A percentile compares a stretch with the other conserved stretches of the same genome.
These are phyloP conservation scores for Pseudocheirus occidentalis DNA, from an alignment of 2,797 vertebrate species.

Conservation along the genomic window DNA sequence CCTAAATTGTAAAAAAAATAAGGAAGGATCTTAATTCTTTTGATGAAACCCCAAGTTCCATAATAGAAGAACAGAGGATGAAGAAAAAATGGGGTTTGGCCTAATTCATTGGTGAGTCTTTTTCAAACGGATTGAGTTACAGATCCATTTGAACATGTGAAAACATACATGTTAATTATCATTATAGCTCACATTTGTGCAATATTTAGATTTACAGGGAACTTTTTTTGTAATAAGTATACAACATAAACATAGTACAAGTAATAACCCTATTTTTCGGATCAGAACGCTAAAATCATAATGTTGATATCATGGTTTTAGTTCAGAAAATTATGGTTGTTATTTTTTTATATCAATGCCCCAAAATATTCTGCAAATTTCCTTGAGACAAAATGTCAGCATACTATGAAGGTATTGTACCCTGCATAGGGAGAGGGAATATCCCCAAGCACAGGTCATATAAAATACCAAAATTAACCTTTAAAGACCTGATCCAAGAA, in stretches of 20 bases:
- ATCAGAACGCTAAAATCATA: neutral
- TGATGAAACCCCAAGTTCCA: neutral
- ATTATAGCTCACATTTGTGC: neutral
- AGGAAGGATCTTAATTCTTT: neutral
- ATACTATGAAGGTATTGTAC: neutral
- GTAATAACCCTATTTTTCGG: neutral
- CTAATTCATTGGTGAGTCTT: neutral
- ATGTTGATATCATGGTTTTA: neutral
- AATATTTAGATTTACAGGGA: neutral
- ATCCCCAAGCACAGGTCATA: neutral
- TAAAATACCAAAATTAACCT: neutral
- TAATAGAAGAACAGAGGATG: neutral
- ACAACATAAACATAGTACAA: neutral
- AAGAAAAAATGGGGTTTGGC: neutral
- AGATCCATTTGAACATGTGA: neutral
- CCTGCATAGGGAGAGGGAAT: neutral
- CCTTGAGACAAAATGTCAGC: neutral
- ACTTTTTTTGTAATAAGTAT: neutral
- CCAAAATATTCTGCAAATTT: neutral
- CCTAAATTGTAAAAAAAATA: neutral
- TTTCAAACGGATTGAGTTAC: neutral
- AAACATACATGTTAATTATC: neutral
- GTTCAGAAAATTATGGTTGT: neutral
- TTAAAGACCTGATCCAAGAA: neutral
- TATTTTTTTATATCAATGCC: neutral